These are phyloP conservation scores for Orthosia cruda DNA, from an alignment of 2,888 invertebrate species.

Conservation along the genomic window DNA sequence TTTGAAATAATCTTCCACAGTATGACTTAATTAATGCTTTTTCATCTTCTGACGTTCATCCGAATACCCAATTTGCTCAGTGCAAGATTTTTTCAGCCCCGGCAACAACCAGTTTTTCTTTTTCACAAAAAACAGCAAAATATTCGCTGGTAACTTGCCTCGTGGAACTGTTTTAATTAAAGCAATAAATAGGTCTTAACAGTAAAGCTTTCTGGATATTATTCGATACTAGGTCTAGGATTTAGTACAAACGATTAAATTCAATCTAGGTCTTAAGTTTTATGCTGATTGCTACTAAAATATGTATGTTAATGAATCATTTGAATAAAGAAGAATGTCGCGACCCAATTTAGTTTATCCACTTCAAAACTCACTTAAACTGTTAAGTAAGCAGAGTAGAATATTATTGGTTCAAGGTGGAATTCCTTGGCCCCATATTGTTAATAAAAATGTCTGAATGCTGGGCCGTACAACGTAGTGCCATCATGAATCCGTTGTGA, in stretches of 20 bases:
- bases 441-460: too few species aligned
- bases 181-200: constrained; percentile 39
- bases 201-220: constrained; percentile 24
- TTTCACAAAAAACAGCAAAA: constrained; percentile 8
- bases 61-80: background rate
- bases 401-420: too few species aligned
- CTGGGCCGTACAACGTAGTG: too few species aligned
- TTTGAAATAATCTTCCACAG: background rate
- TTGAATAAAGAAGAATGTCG: background rate
- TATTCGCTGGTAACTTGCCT: constrained; percentile 8
- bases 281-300: background rate
- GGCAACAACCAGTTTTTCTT: background rate
- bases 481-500: too few species aligned
- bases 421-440: too few species aligned
- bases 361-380: too few species aligned
- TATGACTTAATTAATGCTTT: background rate
- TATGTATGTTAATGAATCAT: background rate
- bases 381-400: too few species aligned
- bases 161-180: constrained; percentile 50
- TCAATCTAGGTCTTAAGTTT: constrained; percentile 7
- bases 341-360: background rate
- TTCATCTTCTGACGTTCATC: background rate
- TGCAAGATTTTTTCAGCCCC: background rate
- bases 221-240: constrained; percentile 34
- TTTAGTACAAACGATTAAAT: constrained; percentile 3